Conservation (phyloP, 2,797 vertebrate genomes). For the Pelobates cultripes region DNA sequence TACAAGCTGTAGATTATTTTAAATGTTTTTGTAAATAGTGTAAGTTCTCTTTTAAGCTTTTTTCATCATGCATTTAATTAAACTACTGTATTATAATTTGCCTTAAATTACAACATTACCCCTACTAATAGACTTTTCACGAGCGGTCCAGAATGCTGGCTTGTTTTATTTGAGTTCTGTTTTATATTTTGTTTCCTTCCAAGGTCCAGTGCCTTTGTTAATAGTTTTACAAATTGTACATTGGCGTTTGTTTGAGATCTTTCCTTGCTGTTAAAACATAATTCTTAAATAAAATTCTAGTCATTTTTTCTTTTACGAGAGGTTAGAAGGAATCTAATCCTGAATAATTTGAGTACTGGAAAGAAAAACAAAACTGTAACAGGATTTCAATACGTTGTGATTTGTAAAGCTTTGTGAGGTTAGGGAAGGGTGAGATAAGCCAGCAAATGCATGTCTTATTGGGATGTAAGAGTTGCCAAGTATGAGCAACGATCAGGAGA, state of each 20-base stretch:
- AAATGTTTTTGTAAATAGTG: too few relatives aligned
- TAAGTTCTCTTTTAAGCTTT: too few relatives aligned
- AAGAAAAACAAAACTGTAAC: constrained; percentile 19
- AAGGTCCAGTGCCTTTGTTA: too few relatives aligned
- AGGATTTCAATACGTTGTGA: constrained; percentile 3
- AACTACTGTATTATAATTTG: too few relatives aligned
- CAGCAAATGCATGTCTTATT: constrained; percentile 29
- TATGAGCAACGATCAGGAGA: constrained; percentile 38
- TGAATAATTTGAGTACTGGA: constrained; percentile 6
- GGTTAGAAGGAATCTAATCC: constrained; percentile 20
- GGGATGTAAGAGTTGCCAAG: constrained; percentile 30
- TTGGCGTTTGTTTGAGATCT: background rate
- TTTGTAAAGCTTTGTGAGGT: constrained; percentile 22
- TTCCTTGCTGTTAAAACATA: constrained; percentile 1
- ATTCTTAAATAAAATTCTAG: constrained; percentile 23
- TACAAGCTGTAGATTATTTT: too few relatives aligned
- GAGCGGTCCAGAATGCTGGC: too few relatives aligned
- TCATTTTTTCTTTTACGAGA: constrained; percentile 26
- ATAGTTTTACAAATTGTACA: background rate
- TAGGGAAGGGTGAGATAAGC: constrained; percentile 19
- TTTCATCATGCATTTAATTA: too few relatives aligned
- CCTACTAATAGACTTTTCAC: too few relatives aligned
- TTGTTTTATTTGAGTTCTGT: too few relatives aligned
- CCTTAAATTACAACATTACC: too few relatives aligned
- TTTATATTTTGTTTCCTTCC: too few relatives aligned